These are phyloP conservation scores for Drosophila maculinotata DNA, from an alignment of 2,888 invertebrate genomes.

Conservation along the genomic window DNA sequence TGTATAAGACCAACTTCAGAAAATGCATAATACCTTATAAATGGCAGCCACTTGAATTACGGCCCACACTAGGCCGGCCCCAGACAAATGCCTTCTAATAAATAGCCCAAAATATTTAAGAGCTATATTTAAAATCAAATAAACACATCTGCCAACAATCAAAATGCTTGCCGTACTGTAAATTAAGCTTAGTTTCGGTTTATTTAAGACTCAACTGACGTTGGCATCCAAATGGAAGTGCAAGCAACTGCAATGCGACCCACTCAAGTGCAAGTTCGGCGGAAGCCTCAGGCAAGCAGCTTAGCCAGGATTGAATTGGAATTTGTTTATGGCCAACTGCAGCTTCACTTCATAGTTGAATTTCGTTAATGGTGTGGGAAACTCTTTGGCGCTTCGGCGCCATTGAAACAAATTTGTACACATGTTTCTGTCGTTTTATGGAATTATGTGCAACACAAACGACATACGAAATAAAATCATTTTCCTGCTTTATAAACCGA, in stretches of 20 bases:
- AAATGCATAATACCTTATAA: constrained; percentile 47
- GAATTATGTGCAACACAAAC: constrained; percentile 74
- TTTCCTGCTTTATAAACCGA: constrained; percentile 54
- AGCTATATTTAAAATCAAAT: constrained; percentile 80
- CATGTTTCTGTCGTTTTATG: constrained; percentile 81
- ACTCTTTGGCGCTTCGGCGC: constrained; percentile 47
- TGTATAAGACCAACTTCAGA: constrained; percentile 16
- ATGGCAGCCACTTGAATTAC: constrained; percentile 56
- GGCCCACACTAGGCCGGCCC: constrained; percentile 17
- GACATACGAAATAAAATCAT: constrained; percentile 78
- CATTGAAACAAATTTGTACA: constrained; percentile 76
- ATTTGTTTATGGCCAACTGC: constrained; percentile 79
- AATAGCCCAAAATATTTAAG: constrained; percentile 76
- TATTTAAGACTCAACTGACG: constrained; percentile 62
- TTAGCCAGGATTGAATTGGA: constrained; percentile 64
- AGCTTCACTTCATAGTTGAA: constrained; percentile 41
- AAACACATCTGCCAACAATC: constrained; percentile 78
- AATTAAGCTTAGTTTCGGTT: constrained; percentile 76
- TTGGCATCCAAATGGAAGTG: constrained; percentile 55
- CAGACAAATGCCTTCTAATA: too few species aligned
- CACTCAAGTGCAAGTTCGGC: constrained; percentile 61
- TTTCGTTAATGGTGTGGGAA: constrained; percentile 17
- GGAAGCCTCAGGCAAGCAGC: constrained; percentile 64
- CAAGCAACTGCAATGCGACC: constrained; percentile 59
- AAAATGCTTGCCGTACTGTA: constrained; percentile 78